Conservation (phyloP, 2,797 vertebrate genomes). For the Pantherophis alleghaniensis region DNA sequence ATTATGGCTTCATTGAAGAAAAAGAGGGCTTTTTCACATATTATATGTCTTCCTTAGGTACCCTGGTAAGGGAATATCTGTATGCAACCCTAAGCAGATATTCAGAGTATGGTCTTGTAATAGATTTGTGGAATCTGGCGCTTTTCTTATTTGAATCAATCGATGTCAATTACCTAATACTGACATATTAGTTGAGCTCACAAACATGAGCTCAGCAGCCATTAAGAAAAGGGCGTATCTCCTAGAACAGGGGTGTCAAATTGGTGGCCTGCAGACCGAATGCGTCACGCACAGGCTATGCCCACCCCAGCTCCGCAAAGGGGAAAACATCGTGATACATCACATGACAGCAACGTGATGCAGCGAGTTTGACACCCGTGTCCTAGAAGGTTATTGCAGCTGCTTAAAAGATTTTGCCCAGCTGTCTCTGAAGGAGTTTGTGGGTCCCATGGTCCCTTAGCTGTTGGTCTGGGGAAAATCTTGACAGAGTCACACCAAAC, state of each 20-base stretch:
- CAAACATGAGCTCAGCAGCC: not conserved
- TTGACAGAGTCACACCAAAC: not conserved
- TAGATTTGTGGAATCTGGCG: not conserved
- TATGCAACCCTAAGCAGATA: not conserved
- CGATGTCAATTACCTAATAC: not conserved
- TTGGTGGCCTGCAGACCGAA: too few relatives aligned
- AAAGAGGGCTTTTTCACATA: not conserved
- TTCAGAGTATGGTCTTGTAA: not conserved
- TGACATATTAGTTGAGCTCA: not conserved
- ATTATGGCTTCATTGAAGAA: not conserved
- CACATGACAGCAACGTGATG: too few relatives aligned
- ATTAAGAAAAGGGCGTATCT: not conserved
- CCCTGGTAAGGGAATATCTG: not conserved
- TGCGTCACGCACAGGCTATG: too few relatives aligned
- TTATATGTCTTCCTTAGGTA: not conserved
- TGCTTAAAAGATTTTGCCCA: not conserved
- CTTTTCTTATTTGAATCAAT: not conserved
- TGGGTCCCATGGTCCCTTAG: not conserved
- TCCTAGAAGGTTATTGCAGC: not conserved
- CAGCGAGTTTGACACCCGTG: accelerated
- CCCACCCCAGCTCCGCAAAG: too few relatives aligned
- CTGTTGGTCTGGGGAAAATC: not conserved
- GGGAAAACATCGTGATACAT: too few relatives aligned
- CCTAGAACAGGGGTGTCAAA: not conserved
- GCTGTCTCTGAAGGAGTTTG: not conserved